These are phyloP conservation scores for Monoplex corrugatus DNA, from an alignment of 2,888 invertebrate genomes.

Conservation along the genomic window DNA sequence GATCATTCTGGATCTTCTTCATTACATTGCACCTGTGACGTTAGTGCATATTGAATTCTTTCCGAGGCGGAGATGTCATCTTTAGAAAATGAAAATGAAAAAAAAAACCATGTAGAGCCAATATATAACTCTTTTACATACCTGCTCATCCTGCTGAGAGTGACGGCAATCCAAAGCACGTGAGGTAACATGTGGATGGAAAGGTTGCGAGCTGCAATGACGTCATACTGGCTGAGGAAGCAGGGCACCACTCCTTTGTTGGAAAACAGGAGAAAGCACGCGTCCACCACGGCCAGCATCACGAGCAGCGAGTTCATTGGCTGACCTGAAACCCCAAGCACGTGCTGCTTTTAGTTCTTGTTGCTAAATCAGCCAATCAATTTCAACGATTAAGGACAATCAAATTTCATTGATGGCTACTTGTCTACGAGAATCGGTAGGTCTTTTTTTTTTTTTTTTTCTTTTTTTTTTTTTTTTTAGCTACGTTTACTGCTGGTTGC, in stretches of 20 bases:
- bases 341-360: too few species aligned
- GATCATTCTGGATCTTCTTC: too few species aligned
- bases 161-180: conserved; percentile 12
- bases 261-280: conserved; percentile 7
- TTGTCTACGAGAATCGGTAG: not conserved
- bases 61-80: too few species aligned
- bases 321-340: not conserved
- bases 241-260: conserved; percentile 33
- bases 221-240: not conserved
- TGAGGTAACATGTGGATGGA: conserved; percentile 38
- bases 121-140: too few species aligned
- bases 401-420: not conserved
- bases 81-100: too few species aligned
- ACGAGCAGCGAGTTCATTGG: conserved; percentile 13
- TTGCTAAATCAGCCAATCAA: not conserved
- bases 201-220: conserved; percentile 32
- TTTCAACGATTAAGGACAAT: not conserved
- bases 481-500: too few species aligned
- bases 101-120: too few species aligned
- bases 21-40: too few species aligned
- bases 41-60: too few species aligned
- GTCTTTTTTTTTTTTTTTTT: not conserved
- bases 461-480: too few species aligned
- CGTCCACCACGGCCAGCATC: conserved; percentile 35
- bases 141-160: conserved; percentile 29